Base-by-base conservation (phyloP, 2,888 invertebrate genomes). In the Parnassius smintheus region DNA sequence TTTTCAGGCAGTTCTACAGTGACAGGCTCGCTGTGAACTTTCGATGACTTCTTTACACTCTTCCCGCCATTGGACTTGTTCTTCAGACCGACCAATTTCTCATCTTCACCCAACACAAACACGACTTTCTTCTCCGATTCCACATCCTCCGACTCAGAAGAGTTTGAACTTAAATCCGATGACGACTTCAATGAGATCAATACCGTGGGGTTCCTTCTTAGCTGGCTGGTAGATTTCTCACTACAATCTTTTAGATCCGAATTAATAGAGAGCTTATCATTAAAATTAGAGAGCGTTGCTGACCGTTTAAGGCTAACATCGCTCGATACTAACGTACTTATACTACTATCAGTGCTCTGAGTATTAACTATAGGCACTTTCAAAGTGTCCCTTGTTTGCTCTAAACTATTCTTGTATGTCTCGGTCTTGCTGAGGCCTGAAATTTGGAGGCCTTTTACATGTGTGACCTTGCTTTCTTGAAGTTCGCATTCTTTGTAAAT, bases 61-160 rank as follows among this genome's bases (percentile, higher is more conserved):
- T 83, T 88, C 1, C 89, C 88, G 49, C 81, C 85, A 49, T 74
- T 83, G 2, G 89, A 89, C 65, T 91, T 91, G 68, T 91, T 93
- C 82, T 94, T 95, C 54, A 95, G 77, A 52, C 94, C 94, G 3
- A 95, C 92, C 49, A 95, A 78, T 71, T 94, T 93, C 68, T 95
- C 95, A 74, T 95, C 93, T 63, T 95, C 95, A 22, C 95, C 95
- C 55, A 96, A 79, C 4, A 95, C 94, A 79, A 96, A 96, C 9
- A 95, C 87, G 0, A 95, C 95, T 66, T 88, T 85, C 65, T 92
- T 81, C 9, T 86, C 86, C 12, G 71, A 66, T 44, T 81, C 80
- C 1, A 69, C 69, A 46, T 84, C 85, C 13, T 84, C 85, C 13
- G 86, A 82, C 50, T 76, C 68, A 12, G 83, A 82, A 10, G 86